A percentile compares a stretch with the other conserved stretches of the same genome.
Evolutionary conservation across 2,113 vertebrate species (phyloP).

Genomic region (Oryzias celebensis): DNA sequence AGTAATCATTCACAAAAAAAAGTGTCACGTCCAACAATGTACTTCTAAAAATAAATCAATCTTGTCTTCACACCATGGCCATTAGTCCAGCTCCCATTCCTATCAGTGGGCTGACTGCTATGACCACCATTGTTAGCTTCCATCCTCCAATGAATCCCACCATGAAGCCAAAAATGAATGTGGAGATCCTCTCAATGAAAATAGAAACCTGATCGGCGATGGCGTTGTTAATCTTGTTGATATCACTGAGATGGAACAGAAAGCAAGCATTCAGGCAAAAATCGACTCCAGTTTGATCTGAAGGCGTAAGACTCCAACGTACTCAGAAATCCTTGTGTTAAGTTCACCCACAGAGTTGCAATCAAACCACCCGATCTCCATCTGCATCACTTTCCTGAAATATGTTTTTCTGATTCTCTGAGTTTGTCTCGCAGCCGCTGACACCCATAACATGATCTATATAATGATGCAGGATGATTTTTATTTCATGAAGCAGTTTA

Average conservation of each 20-base stretch:
- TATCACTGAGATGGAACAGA: constrained; percentile 61
- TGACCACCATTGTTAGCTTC: constrained; percentile 80
- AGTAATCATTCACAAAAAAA: neutral
- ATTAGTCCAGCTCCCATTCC: constrained; percentile 76
- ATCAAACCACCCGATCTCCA: constrained; percentile 84
- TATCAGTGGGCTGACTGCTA: constrained; percentile 78
- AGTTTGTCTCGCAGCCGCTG: constrained; percentile 70
- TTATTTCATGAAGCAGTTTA: neutral
- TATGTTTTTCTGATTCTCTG: constrained; percentile 71
- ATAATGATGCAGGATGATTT: neutral
- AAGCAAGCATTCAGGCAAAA: neutral
- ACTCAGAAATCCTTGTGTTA: constrained; percentile 82
- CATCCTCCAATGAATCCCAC: constrained; percentile 80
- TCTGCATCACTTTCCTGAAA: constrained; percentile 78
- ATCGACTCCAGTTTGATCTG: constrained; percentile 2
- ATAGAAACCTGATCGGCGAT: constrained; percentile 79
- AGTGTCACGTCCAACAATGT: neutral
- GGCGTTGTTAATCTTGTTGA: constrained; percentile 79
- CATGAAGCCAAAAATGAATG: constrained; percentile 77
- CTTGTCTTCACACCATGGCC: constrained; percentile 67
- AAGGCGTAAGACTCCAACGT: constrained; percentile 14
- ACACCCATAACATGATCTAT: constrained; percentile 77
- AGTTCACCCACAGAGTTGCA: constrained; percentile 79
- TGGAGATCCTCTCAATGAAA: constrained; percentile 78
- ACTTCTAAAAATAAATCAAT: neutral